Base-by-base conservation (phyloP, 2,888 invertebrate genomes). In the Drosophila testacea region DNA sequence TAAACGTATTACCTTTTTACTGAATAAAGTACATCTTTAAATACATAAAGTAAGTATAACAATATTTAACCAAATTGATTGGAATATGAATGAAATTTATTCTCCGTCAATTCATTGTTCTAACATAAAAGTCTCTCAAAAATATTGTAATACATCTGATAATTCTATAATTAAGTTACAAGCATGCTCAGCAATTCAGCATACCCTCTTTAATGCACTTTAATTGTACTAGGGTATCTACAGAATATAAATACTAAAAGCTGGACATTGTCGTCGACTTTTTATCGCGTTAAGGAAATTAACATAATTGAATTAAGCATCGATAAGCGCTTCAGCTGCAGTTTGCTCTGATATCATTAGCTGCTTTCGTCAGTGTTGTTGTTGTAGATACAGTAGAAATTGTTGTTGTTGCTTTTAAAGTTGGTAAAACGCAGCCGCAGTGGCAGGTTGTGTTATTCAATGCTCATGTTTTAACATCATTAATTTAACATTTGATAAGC, bases 221-320 rank as follows among this genome's bases (percentile, higher is more conserved):
- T 6, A 16, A 16, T 36, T 30, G 11, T 4, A 50, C 16, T n/a
- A 59, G 64, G 36, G 59, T 59, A 59, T 50, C 11, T 11, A 32
- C 47, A 73, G 51, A 42, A 48, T 44, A 55, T 55, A 51, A 59
- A 69, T 51, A 75, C 57, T 42, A 47, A 64, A 55, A 59, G 47
- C 65, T 64, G 67, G 72, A 76, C 73, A 61, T 38, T 59, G 69
- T 81, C 52, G 47, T 67, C 73, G 69, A 73, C 71, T 72, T 50
- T 59, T 64, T 83, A 67, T 66, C 67, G 70, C 66, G 57, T 68
- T 50, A 42, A 56, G 66, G 28, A 61, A 86, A 85, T 85, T 85
- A 76, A 70, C 90, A 90, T 85, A 85, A 88, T 88, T 90, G 72
- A 83, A 78, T 85, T 78, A 85, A 88, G 82, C 76, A 87, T 83